Evolutionary conservation across 2,113 vertebrate genomes (phyloP).

Genomic region (Mesitornis unicolor): DNA sequence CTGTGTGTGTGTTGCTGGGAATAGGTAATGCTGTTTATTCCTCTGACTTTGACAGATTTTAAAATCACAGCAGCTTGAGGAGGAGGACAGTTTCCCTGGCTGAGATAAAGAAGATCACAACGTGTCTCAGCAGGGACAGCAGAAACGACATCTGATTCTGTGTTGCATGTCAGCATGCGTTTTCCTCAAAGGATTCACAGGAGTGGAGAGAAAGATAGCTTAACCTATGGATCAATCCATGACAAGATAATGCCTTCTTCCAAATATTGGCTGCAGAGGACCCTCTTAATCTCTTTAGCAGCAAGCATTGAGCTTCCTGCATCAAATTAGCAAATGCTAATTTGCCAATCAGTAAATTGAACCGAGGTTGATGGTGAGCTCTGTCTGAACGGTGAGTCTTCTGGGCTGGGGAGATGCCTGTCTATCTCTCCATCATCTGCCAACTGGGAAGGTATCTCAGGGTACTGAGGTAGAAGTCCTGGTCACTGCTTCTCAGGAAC

Average conservation of each 20-base stretch:
- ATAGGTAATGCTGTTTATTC: background rate
- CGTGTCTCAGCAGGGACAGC: background rate
- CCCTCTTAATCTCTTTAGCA: slow-evolving; percentile 15
- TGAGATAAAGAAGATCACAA: background rate
- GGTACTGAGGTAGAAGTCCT: background rate
- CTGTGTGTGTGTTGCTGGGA: background rate
- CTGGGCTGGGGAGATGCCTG: rapidly evolving
- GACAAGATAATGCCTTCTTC: slow-evolving; percentile 21
- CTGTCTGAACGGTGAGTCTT: rapidly evolving
- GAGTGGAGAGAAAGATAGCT: background rate
- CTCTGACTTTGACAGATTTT: background rate
- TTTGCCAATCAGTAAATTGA: background rate
- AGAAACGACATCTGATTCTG: background rate
- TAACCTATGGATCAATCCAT: background rate
- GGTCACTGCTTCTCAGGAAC: background rate
- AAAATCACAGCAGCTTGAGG: background rate
- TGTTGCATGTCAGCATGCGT: background rate
- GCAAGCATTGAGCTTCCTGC: slow-evolving; percentile 26
- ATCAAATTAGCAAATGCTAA: slow-evolving; percentile 33
- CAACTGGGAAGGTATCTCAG: background rate
- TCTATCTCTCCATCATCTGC: background rate
- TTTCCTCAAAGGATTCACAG: background rate
- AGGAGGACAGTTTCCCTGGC: background rate
- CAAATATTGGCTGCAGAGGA: background rate
- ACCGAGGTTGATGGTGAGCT: background rate